Evolutionary conservation across 2,113 vertebrate genomes (phyloP).

Genomic region (Oncorhynchus keta): DNA sequence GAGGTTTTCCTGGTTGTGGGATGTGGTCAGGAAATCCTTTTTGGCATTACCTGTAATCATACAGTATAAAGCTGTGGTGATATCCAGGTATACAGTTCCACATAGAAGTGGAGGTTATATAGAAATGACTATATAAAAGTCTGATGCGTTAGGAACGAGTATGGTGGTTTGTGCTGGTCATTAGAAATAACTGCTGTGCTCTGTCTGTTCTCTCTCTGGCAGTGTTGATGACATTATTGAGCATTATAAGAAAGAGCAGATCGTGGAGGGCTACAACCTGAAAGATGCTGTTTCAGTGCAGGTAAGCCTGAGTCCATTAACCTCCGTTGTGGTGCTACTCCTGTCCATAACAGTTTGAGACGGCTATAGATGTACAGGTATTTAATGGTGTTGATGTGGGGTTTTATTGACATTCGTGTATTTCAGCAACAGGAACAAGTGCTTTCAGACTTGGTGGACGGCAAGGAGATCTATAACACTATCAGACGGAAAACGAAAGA

Average conservation of each 20-base stretch:
- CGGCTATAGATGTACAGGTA: no score
- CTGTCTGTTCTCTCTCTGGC: constrained; percentile 40
- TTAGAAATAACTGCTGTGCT: neutral
- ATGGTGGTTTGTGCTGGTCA: neutral
- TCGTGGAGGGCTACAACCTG: constrained; percentile 96
- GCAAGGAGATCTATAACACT: constrained; percentile 98
- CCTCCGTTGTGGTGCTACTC: neutral
- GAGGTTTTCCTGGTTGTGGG: no score
- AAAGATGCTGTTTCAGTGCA: constrained; percentile 95
- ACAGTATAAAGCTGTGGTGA: no score
- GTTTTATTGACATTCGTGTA: constrained; percentile 8
- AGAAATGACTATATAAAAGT: no score
- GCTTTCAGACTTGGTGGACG: constrained; percentile 85
- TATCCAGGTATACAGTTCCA: no score
- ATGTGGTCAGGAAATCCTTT: no score
- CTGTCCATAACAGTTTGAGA: neutral
- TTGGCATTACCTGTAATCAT: no score
- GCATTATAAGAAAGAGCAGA: constrained; percentile 98
- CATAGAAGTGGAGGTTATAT: no score
- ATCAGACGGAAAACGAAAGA: constrained; percentile 97
- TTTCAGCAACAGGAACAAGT: constrained; percentile 94
- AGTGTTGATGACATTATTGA: constrained; percentile 98
- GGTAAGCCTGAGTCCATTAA: constrained; percentile 67
- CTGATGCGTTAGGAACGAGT: neutral
- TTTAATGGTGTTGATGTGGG: no score